Percentiles rank a stretch among this genome's conserved stretches.
Evolutionary conservation across 2,797 vertebrate species (phyloP).

Genomic region (Silurus aristotelis): DNA sequence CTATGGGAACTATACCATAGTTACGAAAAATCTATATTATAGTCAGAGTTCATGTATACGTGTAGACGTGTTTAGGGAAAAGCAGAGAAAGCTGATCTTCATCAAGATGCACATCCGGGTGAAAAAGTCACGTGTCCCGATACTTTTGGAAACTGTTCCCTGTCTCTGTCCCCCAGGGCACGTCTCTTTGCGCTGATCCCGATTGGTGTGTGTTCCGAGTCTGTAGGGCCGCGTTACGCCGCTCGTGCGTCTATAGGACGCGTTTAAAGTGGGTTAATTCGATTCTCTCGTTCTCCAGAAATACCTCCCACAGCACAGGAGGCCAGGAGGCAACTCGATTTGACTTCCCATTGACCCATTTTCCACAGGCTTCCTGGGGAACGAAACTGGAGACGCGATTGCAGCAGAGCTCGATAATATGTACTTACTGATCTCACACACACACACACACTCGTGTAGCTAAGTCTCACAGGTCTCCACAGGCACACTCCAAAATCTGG

Average conservation of each 20-base stretch:
- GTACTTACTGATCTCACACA: slow-evolving; percentile 1
- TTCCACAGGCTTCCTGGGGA: slow-evolving; percentile 68
- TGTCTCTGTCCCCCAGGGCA: not conserved
- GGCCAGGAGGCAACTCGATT: slow-evolving; percentile 78
- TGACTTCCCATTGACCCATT: slow-evolving; percentile 80
- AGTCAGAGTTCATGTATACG: too few relatives aligned
- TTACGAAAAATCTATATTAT: too few relatives aligned
- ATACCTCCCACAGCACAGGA: slow-evolving; percentile 76
- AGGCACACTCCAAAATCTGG: too few relatives aligned
- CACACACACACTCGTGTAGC: too few relatives aligned
- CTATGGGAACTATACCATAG: too few relatives aligned
- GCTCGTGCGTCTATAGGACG: slow-evolving; percentile 41
- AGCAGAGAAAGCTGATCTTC: too few relatives aligned
- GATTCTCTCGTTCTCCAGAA: slow-evolving; percentile 74
- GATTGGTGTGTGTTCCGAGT: slow-evolving; percentile 37
- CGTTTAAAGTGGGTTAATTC: slow-evolving; percentile 77
- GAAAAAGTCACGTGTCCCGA: too few relatives aligned
- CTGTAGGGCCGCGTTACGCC: slow-evolving; percentile 13
- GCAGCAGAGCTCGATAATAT: slow-evolving; percentile 38
- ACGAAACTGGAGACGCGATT: slow-evolving; percentile 44
- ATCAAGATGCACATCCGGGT: too few relatives aligned
- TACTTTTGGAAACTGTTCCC: too few relatives aligned
- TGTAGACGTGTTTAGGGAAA: too few relatives aligned
- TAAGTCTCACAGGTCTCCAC: too few relatives aligned
- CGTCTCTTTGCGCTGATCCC: slow-evolving; percentile 31